Evolutionary conservation across 2,797 vertebrate species (phyloP).

Genomic region (Acanthiza pusilla): DNA sequence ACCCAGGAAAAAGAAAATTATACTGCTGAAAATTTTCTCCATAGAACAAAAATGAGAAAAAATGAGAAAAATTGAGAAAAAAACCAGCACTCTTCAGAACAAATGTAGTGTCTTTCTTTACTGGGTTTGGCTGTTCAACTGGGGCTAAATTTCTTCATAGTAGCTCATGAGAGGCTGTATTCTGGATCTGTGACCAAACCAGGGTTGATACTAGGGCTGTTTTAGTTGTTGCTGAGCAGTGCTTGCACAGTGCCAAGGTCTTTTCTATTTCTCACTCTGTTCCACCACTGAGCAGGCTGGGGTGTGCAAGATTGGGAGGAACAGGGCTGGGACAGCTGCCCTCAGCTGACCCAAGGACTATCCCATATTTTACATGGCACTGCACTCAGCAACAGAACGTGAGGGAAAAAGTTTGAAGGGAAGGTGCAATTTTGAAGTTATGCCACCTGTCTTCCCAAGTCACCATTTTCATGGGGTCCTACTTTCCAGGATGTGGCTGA

Average conservation of each 20-base stretch:
- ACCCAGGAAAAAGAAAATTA: not conserved
- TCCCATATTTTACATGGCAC: rapidly evolving
- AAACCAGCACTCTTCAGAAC: rapidly evolving
- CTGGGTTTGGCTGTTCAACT: not conserved
- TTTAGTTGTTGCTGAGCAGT: not conserved
- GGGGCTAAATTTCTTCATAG: not conserved
- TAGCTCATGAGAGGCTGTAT: not conserved
- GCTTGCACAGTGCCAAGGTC: not conserved
- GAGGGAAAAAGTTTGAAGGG: not conserved
- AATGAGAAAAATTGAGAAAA: not conserved
- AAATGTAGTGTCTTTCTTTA: not conserved
- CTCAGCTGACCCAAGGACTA: not conserved
- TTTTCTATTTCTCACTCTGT: not conserved
- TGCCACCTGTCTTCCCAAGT: rapidly evolving
- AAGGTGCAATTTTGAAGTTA: not conserved
- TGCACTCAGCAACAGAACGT: not conserved
- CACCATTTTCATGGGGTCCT: rapidly evolving
- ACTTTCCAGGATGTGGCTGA: not conserved
- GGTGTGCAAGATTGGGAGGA: not conserved
- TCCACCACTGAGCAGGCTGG: rapidly evolving
- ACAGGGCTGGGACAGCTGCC: not conserved
- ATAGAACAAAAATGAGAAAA: not conserved
- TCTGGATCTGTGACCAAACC: not conserved
- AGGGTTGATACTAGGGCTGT: not conserved
- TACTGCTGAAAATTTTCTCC: not conserved